Percentiles rank a stretch among this genome's conserved stretches.
Evolutionary conservation across 2,888 invertebrate species (phyloP).

Genomic region (Zeuzera pyrina): DNA sequence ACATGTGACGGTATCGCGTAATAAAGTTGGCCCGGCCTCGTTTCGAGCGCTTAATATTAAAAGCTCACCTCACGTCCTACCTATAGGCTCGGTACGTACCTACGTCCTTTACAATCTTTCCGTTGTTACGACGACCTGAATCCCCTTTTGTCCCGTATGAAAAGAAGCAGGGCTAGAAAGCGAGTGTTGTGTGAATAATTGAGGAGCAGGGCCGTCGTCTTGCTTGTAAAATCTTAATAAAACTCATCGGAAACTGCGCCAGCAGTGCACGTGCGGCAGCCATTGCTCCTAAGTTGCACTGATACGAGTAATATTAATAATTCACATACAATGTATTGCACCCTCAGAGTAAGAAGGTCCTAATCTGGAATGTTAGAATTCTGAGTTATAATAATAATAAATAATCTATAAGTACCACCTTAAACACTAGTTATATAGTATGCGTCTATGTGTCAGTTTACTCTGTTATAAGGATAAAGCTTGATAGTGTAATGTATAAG

Average conservation of each 20-base stretch:
- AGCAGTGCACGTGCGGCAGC: constrained; percentile 26
- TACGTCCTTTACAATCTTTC: constrained; percentile 59
- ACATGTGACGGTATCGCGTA: constrained; percentile 37
- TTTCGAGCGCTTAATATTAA: constrained; percentile 53
- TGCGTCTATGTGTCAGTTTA: too few species aligned
- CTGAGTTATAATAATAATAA: too few species aligned
- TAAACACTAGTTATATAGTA: too few species aligned
- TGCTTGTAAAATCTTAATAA: constrained; percentile 48
- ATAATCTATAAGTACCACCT: too few species aligned
- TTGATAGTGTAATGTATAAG: too few species aligned
- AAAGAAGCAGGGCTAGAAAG: constrained; percentile 57
- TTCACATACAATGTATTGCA: too few species aligned
- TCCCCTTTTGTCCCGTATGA: constrained; percentile 61
- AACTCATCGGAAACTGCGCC: constrained; percentile 40
- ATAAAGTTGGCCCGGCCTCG: constrained; percentile 41
- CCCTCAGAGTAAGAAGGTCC: too few species aligned
- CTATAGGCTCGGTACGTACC: constrained; percentile 24
- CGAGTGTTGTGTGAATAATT: constrained; percentile 65
- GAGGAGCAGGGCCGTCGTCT: constrained; percentile 43
- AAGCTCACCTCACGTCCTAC: constrained; percentile 42
- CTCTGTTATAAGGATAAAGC: too few species aligned
- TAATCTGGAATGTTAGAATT: too few species aligned
- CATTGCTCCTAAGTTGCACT: too few species aligned
- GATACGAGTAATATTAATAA: too few species aligned
- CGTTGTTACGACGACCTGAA: constrained; percentile 63